These are phyloP conservation scores for Stenotaenia linearis DNA, from an alignment of 2,888 invertebrate genomes.

Conservation along the genomic window DNA sequence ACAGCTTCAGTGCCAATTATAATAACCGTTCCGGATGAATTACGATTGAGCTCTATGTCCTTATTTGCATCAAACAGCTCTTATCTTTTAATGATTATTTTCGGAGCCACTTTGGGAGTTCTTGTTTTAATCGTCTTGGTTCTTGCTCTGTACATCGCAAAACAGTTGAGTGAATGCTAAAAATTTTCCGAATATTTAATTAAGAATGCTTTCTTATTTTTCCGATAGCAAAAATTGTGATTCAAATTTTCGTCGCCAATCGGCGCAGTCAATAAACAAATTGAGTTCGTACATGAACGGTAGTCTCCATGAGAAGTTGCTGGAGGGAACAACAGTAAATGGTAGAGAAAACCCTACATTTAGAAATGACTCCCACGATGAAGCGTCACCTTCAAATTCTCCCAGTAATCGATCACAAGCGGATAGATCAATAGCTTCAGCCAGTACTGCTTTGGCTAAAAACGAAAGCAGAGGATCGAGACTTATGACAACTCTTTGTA, in stretches of 20 bases:
- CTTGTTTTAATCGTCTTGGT: constrained; percentile 68
- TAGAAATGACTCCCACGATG: constrained; percentile 29
- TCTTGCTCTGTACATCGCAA: constrained; percentile 64
- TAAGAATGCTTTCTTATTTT: neutral
- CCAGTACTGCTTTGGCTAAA: neutral
- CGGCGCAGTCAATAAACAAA: constrained; percentile 37
- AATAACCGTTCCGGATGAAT: constrained; percentile 50
- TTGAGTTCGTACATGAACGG: constrained; percentile 38
- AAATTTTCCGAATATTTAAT: neutral
- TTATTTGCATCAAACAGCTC: constrained; percentile 50
- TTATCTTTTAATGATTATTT: constrained; percentile 56
- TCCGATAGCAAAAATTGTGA: neutral
- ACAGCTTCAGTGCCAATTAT: constrained; percentile 54
- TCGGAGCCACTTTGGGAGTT: constrained; percentile 66
- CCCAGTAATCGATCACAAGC: neutral
- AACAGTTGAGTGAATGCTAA: constrained; percentile 35
- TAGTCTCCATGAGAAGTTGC: constrained; percentile 36
- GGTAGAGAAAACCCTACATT: constrained; percentile 41
- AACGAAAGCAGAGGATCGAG: neutral
- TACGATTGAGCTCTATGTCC: constrained; percentile 39
- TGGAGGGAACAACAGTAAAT: constrained; percentile 24
- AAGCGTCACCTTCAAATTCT: neutral
- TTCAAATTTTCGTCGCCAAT: neutral
- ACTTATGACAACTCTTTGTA: neutral
- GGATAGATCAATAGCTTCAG: neutral